phyloP scores from a whole-genome alignment of 2,888 invertebrate genomes.

The Drosophila maculinotata region DNA sequence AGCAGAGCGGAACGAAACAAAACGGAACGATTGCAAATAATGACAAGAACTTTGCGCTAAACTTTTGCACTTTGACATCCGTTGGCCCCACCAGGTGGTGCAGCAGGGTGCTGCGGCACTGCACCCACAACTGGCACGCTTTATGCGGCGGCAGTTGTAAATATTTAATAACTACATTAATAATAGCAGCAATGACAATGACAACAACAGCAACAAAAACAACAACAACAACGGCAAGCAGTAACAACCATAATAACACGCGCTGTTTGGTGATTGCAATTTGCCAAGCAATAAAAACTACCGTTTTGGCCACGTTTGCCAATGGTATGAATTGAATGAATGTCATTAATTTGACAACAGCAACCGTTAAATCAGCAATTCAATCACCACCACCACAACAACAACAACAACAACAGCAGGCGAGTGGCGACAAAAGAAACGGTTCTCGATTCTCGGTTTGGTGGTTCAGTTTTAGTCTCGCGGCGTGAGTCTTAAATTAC shows the following conservation, averaged over 20 bases:
- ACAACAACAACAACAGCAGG: slow-evolving; percentile 21
- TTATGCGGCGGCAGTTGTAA: slow-evolving; percentile 76
- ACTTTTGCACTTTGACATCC: slow-evolving; percentile 77
- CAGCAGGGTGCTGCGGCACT: slow-evolving; percentile 20
- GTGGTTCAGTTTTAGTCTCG: slow-evolving; percentile 29
- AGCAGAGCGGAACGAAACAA: slow-evolving; percentile 21
- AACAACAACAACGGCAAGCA: slow-evolving; percentile 18
- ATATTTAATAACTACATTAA: slow-evolving; percentile 80
- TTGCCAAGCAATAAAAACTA: slow-evolving; percentile 78
- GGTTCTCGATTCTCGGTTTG: slow-evolving; percentile 40
- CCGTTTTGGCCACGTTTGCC: slow-evolving; percentile 67
- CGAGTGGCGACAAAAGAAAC: slow-evolving; percentile 65
- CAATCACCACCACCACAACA: slow-evolving; percentile 62
- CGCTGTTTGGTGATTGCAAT: slow-evolving; percentile 68
- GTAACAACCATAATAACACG: slow-evolving; percentile 58
- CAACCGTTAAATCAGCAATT: slow-evolving; percentile 81
- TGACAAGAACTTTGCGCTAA: slow-evolving; percentile 76
- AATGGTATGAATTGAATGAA: slow-evolving; percentile 79
- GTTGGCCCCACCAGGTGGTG: slow-evolving; percentile 39
- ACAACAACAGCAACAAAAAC: slow-evolving; percentile 29
- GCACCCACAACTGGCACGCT: slow-evolving; percentile 67
- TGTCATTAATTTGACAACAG: slow-evolving; percentile 83
- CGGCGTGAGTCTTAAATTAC: slow-evolving; percentile 81
- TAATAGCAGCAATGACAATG: slow-evolving; percentile 66
- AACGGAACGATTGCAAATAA: slow-evolving; percentile 62